Evolutionary conservation across 2,113 vertebrate genomes (phyloP), one percentile per base, ranked within the genome.

Genomic region (Formicarius rufipectus): DNA sequence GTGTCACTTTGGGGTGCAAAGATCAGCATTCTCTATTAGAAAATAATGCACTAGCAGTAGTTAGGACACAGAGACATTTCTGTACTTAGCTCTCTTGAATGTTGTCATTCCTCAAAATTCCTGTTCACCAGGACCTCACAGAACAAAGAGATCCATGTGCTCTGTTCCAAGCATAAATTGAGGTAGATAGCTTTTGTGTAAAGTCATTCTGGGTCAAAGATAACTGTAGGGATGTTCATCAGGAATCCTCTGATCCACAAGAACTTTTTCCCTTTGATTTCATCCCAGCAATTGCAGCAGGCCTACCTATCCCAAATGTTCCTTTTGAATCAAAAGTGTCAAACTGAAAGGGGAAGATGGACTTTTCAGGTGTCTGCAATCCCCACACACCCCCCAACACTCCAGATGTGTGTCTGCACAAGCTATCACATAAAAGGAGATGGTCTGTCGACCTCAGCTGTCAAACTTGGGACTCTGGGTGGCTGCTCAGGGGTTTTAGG

Each of bases 331-430:
- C n/a, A 55, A 21, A 59, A 84, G 17, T 39, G 30, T 71, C 3
- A 7, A 53, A 67, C 42, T 52, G 22, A 78, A 66, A 53, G 55
- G 22, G 47, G n/a, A 58, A 42, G 23, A 5, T 20, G 39, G 44
- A 59, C 30, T 47, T 91, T 52, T 30, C 49, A 39, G 27, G 30
- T 72, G n/a, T 64, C 45, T 76, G 23, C 27, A 60, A 20, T 76
- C 20, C 37, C 56, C 19, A 60, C 52, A 10, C 1, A 1, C 42
- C 53, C 66, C 31, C 62, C 53, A 25, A 12, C 2, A 0, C 49
- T 52, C 44, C 12, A 33, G 24, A 44, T 23, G 7, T 24, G 15
- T 67, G 27, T 66, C 31, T 49, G 72, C 30, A 15, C 31, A 18
- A 25, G 16, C 16, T 59, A 22, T 44, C 42, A 13, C 21, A 11